These are phyloP conservation scores for Scrobipalpa atriplicella DNA, from an alignment of 2,888 invertebrate genomes.

Conservation along the genomic window DNA sequence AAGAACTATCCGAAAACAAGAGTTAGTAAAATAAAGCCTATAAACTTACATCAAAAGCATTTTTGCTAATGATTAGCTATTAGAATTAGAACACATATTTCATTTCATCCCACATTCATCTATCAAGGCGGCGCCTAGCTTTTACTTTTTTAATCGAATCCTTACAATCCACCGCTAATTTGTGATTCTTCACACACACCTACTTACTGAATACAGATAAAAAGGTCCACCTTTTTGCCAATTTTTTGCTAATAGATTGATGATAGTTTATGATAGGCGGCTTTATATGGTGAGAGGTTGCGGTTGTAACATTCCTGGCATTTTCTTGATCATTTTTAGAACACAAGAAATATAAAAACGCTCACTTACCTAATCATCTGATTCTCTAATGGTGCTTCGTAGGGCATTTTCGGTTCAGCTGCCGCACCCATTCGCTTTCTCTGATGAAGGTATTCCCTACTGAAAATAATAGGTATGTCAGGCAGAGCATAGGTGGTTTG, in stretches of 20 bases:
- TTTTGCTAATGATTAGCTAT: too few relatives aligned
- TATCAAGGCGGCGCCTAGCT: conserved; percentile 53
- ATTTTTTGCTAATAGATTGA: conserved; percentile 28
- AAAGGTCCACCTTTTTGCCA: conserved; percentile 42
- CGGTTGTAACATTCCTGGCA: neutral
- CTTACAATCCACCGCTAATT: conserved; percentile 62
- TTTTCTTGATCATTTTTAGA: neutral
- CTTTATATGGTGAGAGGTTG: neutral
- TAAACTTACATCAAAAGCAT: too few relatives aligned
- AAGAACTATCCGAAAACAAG: too few relatives aligned
- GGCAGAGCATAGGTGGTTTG: too few relatives aligned
- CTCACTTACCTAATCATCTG: too few relatives aligned
- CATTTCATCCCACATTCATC: conserved; percentile 41
- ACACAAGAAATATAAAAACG: too few relatives aligned
- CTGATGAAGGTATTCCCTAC: too few relatives aligned
- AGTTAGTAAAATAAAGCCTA: too few relatives aligned
- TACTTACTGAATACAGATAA: conserved; percentile 44
- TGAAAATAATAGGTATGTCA: too few relatives aligned
- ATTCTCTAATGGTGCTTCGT: too few relatives aligned
- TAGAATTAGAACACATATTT: neutral
- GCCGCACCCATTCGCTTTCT: too few relatives aligned
- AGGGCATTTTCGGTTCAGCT: too few relatives aligned
- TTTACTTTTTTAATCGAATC: conserved; percentile 41
- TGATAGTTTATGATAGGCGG: conserved; percentile 19
- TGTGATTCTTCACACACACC: conserved; percentile 78